Base-by-base conservation (phyloP, 2,888 invertebrate species). In the Axea sp. region DNA sequence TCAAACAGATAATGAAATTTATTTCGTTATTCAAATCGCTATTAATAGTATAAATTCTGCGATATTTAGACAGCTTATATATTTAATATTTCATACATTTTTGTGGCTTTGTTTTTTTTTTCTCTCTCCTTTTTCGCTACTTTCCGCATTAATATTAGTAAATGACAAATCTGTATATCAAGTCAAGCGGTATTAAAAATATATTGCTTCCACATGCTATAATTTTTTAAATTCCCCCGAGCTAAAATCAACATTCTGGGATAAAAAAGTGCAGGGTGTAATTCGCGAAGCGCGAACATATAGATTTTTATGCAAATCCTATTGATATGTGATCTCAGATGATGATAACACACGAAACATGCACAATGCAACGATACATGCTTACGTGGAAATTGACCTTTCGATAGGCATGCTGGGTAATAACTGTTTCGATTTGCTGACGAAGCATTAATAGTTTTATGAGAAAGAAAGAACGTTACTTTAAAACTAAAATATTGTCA, bases 291-390 rank as follows among this genome's bases (percentile, higher is more conserved):
- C 79, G 82, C 80, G 78, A 80, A 78, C 77, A 77, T 84, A 86
- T 84, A 86, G 85, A 86, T 86, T 86, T 84, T 86, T 86, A 86
- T 86, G 86, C 84, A 85, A 86, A 86, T 86, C 83, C 79, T 76
- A 84, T 83, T 85, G 86, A 86, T 86, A 85, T 80, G 82, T 82
- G 84, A 86, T 86, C 80, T 81, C 80, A 77, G 76, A 67, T 77
- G 75, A 72, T 73, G 74, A 74, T 74, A 74, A 64, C 69, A 74
- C 74, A 74, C 74, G 74, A 69, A 72, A 64, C 73, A 73, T 68
- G 68, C 49, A 68, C 62, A 49, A 33, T 67, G 60, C 49, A 53
- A 51, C 73, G 60, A 67, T 73, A 51, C 57, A 57, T 64, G 73
- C 73, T 64, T 64, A 74, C 62, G 68, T 68, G 28, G 59, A 69